Evolutionary conservation across 2,888 invertebrate species (phyloP).

Genomic region (Heliconius hortense): DNA sequence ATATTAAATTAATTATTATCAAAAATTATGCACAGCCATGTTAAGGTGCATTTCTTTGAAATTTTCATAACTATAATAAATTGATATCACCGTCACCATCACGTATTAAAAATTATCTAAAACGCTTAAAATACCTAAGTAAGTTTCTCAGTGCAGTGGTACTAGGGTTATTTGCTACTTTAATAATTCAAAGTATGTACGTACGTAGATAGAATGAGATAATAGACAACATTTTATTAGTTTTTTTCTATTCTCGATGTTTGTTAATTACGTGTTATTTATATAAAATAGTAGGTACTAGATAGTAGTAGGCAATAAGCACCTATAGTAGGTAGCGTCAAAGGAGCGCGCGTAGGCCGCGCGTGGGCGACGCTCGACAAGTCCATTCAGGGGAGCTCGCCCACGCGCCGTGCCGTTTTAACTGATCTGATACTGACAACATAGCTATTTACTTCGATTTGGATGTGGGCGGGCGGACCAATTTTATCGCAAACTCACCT

Average conservation of each 20-base stretch:
- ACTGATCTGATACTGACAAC: conserved; percentile 63
- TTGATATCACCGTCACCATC: not conserved
- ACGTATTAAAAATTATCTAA: not conserved
- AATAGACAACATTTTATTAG: not conserved
- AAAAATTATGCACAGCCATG: not conserved
- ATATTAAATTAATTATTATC: not conserved
- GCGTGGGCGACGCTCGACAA: conserved; percentile 61
- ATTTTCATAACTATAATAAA: not conserved
- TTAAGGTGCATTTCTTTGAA: not conserved
- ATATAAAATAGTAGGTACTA: conserved; percentile 6
- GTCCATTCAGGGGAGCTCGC: conserved; percentile 71
- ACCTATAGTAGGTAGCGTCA: conserved; percentile 44
- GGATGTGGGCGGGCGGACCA: conserved; percentile 40
- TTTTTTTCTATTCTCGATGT: not conserved
- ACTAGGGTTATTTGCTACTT: not conserved
- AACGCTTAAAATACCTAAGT: not conserved
- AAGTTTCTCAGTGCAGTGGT: not conserved
- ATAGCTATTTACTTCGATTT: conserved; percentile 53
- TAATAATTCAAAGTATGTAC: not conserved
- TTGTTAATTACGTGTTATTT: not conserved
- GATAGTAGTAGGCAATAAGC: conserved; percentile 17
- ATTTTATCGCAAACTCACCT: conserved; percentile 36
- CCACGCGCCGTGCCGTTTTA: conserved; percentile 55
- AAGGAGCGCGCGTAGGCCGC: conserved; percentile 46
- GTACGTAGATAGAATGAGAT: not conserved